These are phyloP conservation scores for Rhabditophanes sp. DNA, from an alignment of 2,888 invertebrate genomes.

Conservation along the genomic window DNA sequence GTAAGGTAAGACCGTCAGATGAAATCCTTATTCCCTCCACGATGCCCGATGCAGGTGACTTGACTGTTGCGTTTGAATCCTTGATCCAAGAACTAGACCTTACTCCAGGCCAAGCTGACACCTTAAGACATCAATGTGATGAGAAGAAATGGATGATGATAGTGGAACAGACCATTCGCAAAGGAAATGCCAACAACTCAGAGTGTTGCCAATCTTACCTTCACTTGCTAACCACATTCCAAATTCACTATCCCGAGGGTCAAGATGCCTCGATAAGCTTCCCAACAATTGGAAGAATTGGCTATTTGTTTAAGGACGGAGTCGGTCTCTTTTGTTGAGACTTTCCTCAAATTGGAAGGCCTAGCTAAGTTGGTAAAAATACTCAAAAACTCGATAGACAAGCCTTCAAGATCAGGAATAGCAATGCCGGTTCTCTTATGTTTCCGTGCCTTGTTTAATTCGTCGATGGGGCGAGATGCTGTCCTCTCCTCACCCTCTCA, in stretches of 20 bases:
- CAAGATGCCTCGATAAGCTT: too few species aligned
- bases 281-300: conserved; percentile 26
- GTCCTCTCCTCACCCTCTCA: conserved; percentile 25
- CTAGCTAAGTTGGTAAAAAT: conserved; percentile 17
- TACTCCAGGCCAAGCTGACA: conserved; percentile 25
- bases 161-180: conserved; percentile 14
- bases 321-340: conserved; percentile 25
- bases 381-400: too few species aligned
- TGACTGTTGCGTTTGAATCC: too few species aligned
- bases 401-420: too few species aligned
- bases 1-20: too few species aligned
- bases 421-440: conserved; percentile 29
- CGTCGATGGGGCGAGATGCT: conserved; percentile 32
- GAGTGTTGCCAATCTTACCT: conserved; percentile 5
- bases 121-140: conserved; percentile 22
- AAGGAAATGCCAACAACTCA: conserved; percentile 1
- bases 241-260: too few species aligned
- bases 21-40: too few species aligned
- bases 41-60: too few species aligned
- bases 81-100: conserved; percentile 33
- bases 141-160: conserved; percentile 34
- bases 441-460: conserved; percentile 35
- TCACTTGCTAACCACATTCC: too few species aligned
- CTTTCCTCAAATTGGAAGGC: conserved; percentile 23
- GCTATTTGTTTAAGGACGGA: conserved; percentile 32